Conservation (phyloP, 2,113 vertebrate genomes). For the Harpagus bidentatus region DNA sequence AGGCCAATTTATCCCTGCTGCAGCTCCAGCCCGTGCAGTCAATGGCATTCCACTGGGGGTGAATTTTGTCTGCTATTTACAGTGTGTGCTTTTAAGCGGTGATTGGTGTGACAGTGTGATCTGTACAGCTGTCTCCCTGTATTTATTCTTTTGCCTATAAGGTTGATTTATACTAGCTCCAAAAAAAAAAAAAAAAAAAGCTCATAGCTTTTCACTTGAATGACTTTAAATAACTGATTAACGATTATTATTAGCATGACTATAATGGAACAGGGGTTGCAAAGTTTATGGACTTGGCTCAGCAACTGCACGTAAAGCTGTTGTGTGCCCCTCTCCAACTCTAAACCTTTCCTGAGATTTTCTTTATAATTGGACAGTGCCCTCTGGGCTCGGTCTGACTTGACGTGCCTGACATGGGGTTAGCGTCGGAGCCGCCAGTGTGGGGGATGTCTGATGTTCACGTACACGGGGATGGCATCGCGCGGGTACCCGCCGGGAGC, state of each 20-base stretch:
- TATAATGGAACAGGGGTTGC: background rate
- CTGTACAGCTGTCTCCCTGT: conserved; percentile 64
- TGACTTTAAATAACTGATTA: conserved; percentile 61
- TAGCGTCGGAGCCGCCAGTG: background rate
- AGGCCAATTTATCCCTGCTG: conserved; percentile 56
- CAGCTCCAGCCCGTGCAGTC: conserved; percentile 18
- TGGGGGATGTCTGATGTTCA: background rate
- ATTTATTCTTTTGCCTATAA: conserved; percentile 69
- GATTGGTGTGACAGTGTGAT: conserved; percentile 63
- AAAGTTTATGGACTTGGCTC: background rate
- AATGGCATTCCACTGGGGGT: conserved; percentile 53
- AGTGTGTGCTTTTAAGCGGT: conserved; percentile 56
- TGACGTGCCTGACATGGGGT: background rate
- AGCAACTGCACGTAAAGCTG: background rate
- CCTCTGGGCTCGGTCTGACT: background rate
- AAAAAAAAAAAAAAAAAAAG: background rate
- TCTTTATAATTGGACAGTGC: conserved; percentile 21
- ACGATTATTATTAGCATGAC: background rate
- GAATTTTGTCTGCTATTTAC: conserved; percentile 63
- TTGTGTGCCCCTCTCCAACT: background rate
- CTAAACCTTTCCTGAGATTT: conserved; percentile 12
- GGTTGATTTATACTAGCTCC: conserved; percentile 44
- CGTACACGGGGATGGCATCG: background rate
- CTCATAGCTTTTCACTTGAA: conserved; percentile 30
- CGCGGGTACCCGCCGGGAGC: rapidly evolving